Evolutionary conservation across 2,113 vertebrate species (phyloP).

Genomic region (Lepus timidus): DNA sequence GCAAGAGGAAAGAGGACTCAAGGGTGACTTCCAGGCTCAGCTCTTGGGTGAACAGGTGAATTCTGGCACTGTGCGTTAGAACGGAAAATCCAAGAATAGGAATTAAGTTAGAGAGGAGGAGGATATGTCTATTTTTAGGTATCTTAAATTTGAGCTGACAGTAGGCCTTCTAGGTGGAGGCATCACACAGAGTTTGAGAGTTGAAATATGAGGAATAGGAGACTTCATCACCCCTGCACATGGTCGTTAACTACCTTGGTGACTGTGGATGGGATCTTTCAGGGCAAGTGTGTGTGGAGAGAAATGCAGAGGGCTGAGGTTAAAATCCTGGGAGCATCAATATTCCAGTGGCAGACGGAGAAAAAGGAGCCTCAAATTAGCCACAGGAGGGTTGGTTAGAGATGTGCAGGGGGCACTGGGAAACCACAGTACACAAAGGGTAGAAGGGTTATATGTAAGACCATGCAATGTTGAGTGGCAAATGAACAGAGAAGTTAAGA

Average conservation of each 20-base stretch:
- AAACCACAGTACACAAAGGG: background rate
- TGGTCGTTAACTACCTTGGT: background rate
- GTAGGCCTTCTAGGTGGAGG: background rate
- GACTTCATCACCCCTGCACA: background rate
- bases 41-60: background rate
- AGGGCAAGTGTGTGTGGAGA: background rate
- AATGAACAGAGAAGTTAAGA: background rate
- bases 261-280: background rate
- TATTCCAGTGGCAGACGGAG: background rate
- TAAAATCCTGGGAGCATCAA: background rate
- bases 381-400: background rate
- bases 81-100: slow-evolving; percentile 13
- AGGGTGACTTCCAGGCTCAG: background rate
- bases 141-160: background rate
- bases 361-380: background rate
- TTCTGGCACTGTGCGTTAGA: background rate
- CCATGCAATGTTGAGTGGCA: background rate
- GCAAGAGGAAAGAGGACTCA: background rate
- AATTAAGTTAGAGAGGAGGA: background rate
- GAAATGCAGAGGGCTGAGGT: background rate
- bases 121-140: background rate
- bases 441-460: background rate
- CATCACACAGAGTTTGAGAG: background rate
- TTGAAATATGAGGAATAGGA: background rate
- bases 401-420: background rate